Evolutionary conservation across 2,888 invertebrate genomes (phyloP), one percentile per base, ranked within the genome.

Genomic region (Caradrina kadenii): DNA sequence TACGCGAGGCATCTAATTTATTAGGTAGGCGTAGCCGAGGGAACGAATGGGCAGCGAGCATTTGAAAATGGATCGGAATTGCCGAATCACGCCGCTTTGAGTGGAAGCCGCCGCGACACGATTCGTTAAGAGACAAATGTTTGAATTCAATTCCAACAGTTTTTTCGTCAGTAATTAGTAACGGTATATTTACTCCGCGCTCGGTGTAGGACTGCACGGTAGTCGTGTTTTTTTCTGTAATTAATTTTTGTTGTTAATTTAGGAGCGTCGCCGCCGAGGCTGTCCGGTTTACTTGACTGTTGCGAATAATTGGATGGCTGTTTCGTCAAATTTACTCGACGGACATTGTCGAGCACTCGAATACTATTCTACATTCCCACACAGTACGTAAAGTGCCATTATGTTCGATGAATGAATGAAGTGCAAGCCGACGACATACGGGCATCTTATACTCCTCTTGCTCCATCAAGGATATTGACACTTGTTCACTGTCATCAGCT

Each of bases 111-210:
- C 90, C 93, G 88, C 93, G 94, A 94, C 92, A 94, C 95, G 95
- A 95, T 95, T 95, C 95, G 95, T 96, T 96, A 95, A 86, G 94
- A 96, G 94, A 95, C 95, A 96, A 96, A 95, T 95, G 95, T 95
- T 95, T 94, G 92, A 91, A 95, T 95, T 95, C 95, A 95, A 94
- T 95, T 94, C 93, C 92, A 88, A 90, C 80, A 88, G 86, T 93
- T 94, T 94, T 95, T 94, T 90, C 80, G 80, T 71, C 56, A 79
- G 87, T 93, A 91, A 94, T 96, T 95, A 94, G 96, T 94, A 89
- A 93, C 92, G 94, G 93, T 91, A 87, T 90, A 89, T 92, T 93
- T 92, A 92, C 90, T 88, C 87, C 91, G 89, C 88, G 87, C 91
- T 93, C 87, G 89, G 87, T 89, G 86, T 91, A 86, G 88, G 87